Evolutionary conservation across 2,113 vertebrate species (phyloP).

Genomic region (Cygnus buccinator): DNA sequence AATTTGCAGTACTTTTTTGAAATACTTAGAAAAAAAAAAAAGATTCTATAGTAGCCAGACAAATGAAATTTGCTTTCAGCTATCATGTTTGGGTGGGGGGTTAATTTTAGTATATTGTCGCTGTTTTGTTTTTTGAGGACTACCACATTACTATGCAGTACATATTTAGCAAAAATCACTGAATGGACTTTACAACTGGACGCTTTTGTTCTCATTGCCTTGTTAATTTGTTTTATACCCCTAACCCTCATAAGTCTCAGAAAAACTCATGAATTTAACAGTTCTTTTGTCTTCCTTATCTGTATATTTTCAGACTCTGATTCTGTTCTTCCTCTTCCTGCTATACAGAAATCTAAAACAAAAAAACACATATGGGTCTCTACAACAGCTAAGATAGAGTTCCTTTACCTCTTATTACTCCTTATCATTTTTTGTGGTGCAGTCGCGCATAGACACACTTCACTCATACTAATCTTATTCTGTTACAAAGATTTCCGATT

Average conservation of each 20-base stretch:
- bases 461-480: neutral
- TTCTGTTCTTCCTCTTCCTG: neutral
- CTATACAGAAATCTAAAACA: neutral
- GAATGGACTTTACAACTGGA: neutral
- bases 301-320: neutral
- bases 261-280: neutral
- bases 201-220: neutral
- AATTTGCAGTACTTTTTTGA: neutral
- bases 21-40: neutral
- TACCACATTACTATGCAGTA: neutral
- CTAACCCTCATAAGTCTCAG: rapidly evolving
- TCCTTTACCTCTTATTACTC: neutral
- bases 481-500: neutral
- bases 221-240: neutral
- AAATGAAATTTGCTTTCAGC: neutral
- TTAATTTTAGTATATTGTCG: no score
- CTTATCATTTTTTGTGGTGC: no score
- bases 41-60: neutral
- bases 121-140: neutral
- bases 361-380: rapidly evolving
- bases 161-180: neutral
- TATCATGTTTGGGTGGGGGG: neutral
- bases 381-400: neutral
- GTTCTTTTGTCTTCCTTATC: neutral
- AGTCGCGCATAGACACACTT: neutral